Evolutionary conservation across 1,140 invertebrate genomes (phyloP), one percentile per base, ranked within the genome.

Genomic region (Saccostrea echinata): DNA sequence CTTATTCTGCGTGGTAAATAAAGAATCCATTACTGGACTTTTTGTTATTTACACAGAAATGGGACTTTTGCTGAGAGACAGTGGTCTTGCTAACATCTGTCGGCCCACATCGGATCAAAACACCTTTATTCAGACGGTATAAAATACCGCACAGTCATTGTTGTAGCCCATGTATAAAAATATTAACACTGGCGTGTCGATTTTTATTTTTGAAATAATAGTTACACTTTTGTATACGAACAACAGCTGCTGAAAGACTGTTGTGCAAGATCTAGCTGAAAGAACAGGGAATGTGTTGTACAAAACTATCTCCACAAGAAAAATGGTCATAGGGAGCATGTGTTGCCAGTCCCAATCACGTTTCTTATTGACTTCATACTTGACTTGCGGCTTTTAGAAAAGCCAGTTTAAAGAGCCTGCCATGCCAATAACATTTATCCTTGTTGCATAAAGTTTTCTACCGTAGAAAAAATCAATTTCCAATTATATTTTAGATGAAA

Each of bases 361-460:
- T 3, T 76, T 33, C 68, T 64, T 27, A 27, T 33, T 76, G 68
- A 76, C 68, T 76, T 76, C 68, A 76, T 76, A 35, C 68, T 76
- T 76, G 68, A 76, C 68, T 76, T 76, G 68, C 68, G 68, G 68
- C 68, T 30, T 76, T 33, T 16, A 76, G 30, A 30, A 33, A 27
- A 33, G 27, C 68, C 68, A 30, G 68, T 33, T 76, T 33, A 76
- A 76, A 76, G 27, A 76, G 27, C 11, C 68, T 30, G 27, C 13
- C 68, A 76, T 76, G 68, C 68, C 68, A 76, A 76, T 76, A 76
- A 76, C 27, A 30, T 76, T 76, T 76, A 76, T 76, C 68, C 68
- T 76, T 30, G 27, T 76, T 76, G 68, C 27, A 13, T 76, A 76
- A 76, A 76, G 68, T 76, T 76, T 33, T 76, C 68, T 76, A 33